Conservation (phyloP, 2,888 invertebrate genomes). For the Cantharis rustica region DNA sequence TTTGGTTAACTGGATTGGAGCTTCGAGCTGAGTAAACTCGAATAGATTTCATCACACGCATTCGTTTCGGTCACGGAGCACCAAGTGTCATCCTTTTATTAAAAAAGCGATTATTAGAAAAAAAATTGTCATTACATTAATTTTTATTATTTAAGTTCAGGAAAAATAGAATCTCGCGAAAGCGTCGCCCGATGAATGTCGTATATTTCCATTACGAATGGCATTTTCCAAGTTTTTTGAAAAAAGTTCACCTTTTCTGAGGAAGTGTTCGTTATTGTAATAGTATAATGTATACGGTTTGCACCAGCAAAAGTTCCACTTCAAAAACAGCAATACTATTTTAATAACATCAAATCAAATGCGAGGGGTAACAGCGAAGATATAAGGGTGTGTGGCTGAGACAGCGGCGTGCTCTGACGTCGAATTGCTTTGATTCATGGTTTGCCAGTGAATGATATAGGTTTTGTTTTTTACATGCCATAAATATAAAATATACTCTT, state of each 20-base stretch:
- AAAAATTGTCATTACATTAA: not conserved
- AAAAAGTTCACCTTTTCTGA: not conserved
- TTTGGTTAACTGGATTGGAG: not conserved
- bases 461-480: slow-evolving; percentile 28
- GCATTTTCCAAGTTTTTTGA: too few species aligned
- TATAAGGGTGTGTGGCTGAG: slow-evolving; percentile 32
- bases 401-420: slow-evolving; percentile 32
- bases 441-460: slow-evolving; percentile 30
- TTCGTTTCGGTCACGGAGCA: not conserved
- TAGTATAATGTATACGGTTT: not conserved
- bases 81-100: not conserved
- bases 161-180: not conserved
- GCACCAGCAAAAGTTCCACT: not conserved
- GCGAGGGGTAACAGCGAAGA: slow-evolving; percentile 26
- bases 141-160: not conserved
- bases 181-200: not conserved
- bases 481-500: slow-evolving; percentile 24
- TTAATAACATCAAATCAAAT: slow-evolving; percentile 32
- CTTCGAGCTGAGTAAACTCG: not conserved
- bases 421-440: slow-evolving; percentile 32
- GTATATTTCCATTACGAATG: not conserved
- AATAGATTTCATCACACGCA: not conserved
- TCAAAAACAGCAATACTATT: slow-evolving; percentile 7
- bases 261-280: not conserved
- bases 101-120: not conserved